Conservation (phyloP, 2,888 invertebrate species). For the Melanchra persicariae region DNA sequence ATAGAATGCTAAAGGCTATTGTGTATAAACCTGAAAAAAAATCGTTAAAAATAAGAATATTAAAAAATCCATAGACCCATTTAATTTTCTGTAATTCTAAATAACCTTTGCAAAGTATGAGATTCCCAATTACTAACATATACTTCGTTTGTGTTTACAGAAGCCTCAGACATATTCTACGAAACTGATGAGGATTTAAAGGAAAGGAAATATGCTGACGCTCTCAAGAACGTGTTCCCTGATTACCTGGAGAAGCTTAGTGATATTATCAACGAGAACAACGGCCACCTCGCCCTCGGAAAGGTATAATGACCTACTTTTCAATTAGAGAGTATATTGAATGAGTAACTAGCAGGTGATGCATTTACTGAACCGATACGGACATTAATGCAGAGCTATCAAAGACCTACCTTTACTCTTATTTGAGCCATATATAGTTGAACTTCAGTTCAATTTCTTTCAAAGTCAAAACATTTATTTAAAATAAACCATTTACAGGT, state of each 20-base stretch:
- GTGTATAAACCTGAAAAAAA: no score
- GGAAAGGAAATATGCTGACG: conserved; percentile 64
- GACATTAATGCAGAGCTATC: no score
- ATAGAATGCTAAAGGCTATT: neutral
- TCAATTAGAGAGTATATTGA: no score
- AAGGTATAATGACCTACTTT: conserved; percentile 66
- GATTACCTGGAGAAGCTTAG: conserved; percentile 65
- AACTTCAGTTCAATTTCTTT: no score
- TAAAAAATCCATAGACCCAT: neutral
- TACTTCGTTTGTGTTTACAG: conserved; percentile 42
- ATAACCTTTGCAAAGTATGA: conserved; percentile 69
- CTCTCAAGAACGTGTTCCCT: conserved; percentile 66
- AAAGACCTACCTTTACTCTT: no score
- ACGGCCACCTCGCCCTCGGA: conserved; percentile 70
- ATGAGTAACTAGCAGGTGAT: no score
- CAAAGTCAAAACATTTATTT: no score
- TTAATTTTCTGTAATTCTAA: neutral
- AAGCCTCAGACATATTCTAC: conserved; percentile 60
- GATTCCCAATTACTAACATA: conserved; percentile 59
- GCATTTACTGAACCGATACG: no score
- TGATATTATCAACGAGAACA: conserved; percentile 65
- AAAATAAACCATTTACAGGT: no score
- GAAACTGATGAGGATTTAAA: conserved; percentile 63
- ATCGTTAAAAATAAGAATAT: no score
- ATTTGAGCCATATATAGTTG: no score